Evolutionary conservation across 2,113 vertebrate genomes (phyloP), one percentile per base, ranked within the genome.

Genomic region (Syrmaticus mikado): DNA sequence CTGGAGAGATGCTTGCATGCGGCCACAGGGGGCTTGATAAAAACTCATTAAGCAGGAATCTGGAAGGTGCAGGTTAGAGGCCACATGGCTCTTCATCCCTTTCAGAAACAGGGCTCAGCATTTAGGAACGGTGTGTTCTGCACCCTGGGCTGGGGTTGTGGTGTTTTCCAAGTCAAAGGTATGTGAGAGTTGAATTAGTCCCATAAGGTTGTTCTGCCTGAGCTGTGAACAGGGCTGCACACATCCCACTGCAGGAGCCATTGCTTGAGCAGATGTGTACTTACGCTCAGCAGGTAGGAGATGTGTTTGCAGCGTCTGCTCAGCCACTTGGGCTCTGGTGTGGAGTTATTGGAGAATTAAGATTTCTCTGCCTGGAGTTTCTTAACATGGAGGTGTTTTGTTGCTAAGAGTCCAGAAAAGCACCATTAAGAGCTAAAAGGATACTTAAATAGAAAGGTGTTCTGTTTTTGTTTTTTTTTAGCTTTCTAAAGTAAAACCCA

Each of bases 401-500:
- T 84, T 85, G 58, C 46, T 85, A 75, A 46, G 55, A 25, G 55
- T 80, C 17, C 60, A 80, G 84, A 46, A 91, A 74, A 52, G 3
- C 21, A 12, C 17, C 13, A 28, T 13, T 66, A 85, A 65, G n/a
- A 53, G 43, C 30, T 58, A 48, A 48, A 40, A 75, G 20, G 13
- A 5, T 81, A 52, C 87, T 91, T 80, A 80, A 92, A 50, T 80
- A 50, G 60, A 30, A 66, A 50, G 46, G 22, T 21, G 48, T 50
- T 50, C 41, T 16, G 11, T 48, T 48, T 48, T 48, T 48, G 21
- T 66, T 27, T 80, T 73, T 50, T 53, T 58, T 28, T 28, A 53
- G 3, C 34, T 92, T 91, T 57, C 38, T 64, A 67, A 94, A 93
- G 78, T 83, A 73, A 77, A 93, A 46, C 11, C 61, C 22, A 7